phyloP scores from a whole-genome alignment of 1,140 invertebrate species.

The Formica selysi region DNA sequence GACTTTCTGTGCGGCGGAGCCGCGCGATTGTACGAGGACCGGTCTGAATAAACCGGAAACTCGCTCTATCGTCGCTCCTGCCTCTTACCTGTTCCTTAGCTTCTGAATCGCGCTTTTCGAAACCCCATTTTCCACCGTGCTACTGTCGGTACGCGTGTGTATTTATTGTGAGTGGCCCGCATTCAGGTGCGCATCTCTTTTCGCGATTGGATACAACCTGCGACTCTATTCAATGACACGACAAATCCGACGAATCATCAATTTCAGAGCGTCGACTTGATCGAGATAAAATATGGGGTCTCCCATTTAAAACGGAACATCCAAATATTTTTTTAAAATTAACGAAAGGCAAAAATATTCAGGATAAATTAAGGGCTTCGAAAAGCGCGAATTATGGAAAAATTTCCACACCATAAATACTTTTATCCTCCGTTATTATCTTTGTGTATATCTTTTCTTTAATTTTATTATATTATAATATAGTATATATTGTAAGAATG shows the following conservation, averaged over 20 bases:
- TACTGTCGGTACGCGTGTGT: slow-evolving; percentile 19
- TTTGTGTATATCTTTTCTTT: not conserved
- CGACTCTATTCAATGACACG: slow-evolving; percentile 35
- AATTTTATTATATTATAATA: not conserved
- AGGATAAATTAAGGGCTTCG: not conserved
- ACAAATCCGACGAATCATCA: slow-evolving; percentile 31
- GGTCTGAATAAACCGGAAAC: slow-evolving; percentile 82
- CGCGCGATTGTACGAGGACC: slow-evolving; percentile 59
- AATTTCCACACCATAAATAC: not conserved
- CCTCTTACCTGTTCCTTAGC: slow-evolving; percentile 74
- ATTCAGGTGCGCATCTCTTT: slow-evolving; percentile 48
- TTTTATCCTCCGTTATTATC: not conserved
- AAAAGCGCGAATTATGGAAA: not conserved
- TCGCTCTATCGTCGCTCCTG: slow-evolving; percentile 76
- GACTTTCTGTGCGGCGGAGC: slow-evolving; percentile 75
- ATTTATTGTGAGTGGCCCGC: slow-evolving; percentile 49
- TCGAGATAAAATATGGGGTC: slow-evolving; percentile 25
- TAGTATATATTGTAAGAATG: not conserved
- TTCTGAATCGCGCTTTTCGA: slow-evolving; percentile 50
- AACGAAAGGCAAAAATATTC: not conserved
- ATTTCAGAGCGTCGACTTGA: slow-evolving; percentile 7
- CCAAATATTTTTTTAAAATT: slow-evolving; percentile 37
- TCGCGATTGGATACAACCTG: slow-evolving; percentile 66
- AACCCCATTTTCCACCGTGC: slow-evolving; percentile 30
- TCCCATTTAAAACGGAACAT: not conserved